Conservation (phyloP, 2,113 vertebrate species). For the Chamaea fasciata region DNA sequence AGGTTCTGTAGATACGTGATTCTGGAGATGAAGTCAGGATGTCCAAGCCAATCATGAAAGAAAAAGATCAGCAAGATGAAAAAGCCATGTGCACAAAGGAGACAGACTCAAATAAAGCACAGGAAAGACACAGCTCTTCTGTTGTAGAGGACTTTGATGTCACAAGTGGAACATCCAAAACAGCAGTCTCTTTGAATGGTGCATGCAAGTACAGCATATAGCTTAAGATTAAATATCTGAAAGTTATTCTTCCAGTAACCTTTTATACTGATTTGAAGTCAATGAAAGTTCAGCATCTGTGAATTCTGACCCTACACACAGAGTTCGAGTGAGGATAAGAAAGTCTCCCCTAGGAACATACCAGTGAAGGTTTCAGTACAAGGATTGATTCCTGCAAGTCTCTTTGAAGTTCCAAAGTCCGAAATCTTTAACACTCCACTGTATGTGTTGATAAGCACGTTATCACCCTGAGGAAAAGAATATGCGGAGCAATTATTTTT, state of each 20-base stretch:
- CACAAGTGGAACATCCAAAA: not conserved
- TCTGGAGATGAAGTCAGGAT: not conserved
- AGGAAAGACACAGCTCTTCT: not conserved
- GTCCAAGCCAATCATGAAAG: not conserved
- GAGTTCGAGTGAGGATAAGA: not conserved
- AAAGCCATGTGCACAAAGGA: not conserved
- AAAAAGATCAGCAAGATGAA: not conserved
- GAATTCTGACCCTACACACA: not conserved
- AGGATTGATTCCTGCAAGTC: conserved; percentile 95
- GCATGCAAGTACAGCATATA: not conserved
- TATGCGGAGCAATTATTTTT: conserved; percentile 7
- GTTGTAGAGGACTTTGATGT: not conserved
- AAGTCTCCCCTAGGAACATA: conserved; percentile 58
- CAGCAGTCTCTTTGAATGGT: not conserved
- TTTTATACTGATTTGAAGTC: not conserved
- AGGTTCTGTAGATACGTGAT: not conserved
- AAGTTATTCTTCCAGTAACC: not conserved
- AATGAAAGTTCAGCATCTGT: not conserved
- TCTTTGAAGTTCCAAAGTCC: conserved; percentile 97
- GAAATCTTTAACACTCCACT: conserved; percentile 98
- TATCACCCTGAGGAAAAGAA: conserved; percentile 86
- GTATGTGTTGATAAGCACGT: conserved; percentile 98
- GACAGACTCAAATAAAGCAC: not conserved
- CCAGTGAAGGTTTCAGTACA: conserved; percentile 98
- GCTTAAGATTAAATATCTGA: not conserved